phyloP scores from a whole-genome alignment of 2,888 invertebrate genomes.

The Cordilura impudica region DNA sequence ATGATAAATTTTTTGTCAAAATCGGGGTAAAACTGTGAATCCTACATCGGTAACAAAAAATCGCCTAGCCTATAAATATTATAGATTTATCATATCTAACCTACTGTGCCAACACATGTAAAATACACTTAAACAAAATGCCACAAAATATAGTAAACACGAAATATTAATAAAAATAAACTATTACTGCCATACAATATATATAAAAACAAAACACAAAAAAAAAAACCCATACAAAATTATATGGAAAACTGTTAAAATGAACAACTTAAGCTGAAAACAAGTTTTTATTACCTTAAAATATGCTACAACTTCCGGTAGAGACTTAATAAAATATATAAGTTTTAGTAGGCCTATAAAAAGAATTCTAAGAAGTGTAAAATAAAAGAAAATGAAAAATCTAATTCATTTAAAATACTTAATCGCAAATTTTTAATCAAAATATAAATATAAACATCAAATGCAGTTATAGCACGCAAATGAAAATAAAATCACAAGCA shows the following conservation, averaged over 20 bases:
- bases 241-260: background rate
- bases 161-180: conserved; percentile 48
- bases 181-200: conserved; percentile 2
- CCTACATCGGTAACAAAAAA: too few species aligned
- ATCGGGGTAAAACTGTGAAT: too few species aligned
- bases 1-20: too few species aligned
- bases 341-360: conserved; percentile 13
- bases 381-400: background rate
- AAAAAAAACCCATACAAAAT: background rate
- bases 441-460: conserved; percentile 14
- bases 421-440: conserved; percentile 38
- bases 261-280: background rate
- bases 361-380: background rate
- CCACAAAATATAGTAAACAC: conserved; percentile 34
- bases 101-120: background rate
- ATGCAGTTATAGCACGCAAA: background rate
- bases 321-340: conserved; percentile 4
- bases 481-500: conserved; percentile 15
- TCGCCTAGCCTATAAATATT: too few species aligned
- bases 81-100: too few species aligned
- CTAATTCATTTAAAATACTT: conserved; percentile 19
- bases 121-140: background rate
- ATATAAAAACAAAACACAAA: background rate
- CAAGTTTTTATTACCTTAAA: conserved; percentile 29
- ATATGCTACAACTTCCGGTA: conserved; percentile 6